These are phyloP conservation scores for Oryzaephilus surinamensis DNA, from an alignment of 1,140 invertebrate genomes.

Conservation along the genomic window DNA sequence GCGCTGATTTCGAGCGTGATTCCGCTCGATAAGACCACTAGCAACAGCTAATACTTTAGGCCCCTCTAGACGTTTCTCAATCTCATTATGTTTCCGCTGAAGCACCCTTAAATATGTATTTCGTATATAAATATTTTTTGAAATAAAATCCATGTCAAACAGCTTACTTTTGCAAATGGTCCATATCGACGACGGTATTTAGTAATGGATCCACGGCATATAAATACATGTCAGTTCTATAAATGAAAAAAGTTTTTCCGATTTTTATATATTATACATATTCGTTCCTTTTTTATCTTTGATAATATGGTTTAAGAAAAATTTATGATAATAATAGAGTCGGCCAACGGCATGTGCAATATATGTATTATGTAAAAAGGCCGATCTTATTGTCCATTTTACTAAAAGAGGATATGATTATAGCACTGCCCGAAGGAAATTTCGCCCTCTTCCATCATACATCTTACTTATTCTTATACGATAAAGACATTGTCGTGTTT, in stretches of 20 bases:
- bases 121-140: background rate
- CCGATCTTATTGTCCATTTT: background rate
- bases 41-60: slow-evolving; percentile 46
- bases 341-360: too few relatives aligned
- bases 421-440: too few relatives aligned
- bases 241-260: slow-evolving; percentile 28
- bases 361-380: background rate
- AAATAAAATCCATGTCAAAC: background rate
- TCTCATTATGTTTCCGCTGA: slow-evolving; percentile 45
- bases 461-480: too few relatives aligned
- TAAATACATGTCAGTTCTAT: slow-evolving; percentile 71
- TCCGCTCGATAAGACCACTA: slow-evolving; percentile 30
- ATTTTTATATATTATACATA: too few relatives aligned
- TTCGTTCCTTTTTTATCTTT: too few relatives aligned
- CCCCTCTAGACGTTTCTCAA: slow-evolving; percentile 46
- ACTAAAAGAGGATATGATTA: background rate
- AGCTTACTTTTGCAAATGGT: slow-evolving; percentile 60
- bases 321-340: too few relatives aligned
- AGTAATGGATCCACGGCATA: slow-evolving; percentile 72
- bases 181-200: slow-evolving; percentile 71
- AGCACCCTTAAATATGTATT: slow-evolving; percentile 42
- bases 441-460: too few relatives aligned
- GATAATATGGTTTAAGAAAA: background rate
- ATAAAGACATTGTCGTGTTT: too few relatives aligned
- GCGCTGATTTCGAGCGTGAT: slow-evolving; percentile 37